These are phyloP conservation scores for Parus major DNA, from an alignment of 2,113 vertebrate species.

Conservation along the genomic window DNA sequence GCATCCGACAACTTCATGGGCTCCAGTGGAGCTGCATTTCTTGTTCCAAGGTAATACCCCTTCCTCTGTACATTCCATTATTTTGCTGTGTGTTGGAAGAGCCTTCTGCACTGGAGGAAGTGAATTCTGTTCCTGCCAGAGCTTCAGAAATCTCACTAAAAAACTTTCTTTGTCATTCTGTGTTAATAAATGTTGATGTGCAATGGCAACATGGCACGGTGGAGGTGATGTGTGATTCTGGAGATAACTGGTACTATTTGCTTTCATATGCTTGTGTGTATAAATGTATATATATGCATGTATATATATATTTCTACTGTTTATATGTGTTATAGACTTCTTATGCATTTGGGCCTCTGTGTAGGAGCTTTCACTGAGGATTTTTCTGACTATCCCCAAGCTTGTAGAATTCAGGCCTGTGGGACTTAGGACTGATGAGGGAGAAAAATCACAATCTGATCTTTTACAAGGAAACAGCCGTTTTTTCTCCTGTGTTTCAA, in stretches of 20 bases:
- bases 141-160: background rate
- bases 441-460: background rate
- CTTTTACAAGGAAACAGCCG: background rate
- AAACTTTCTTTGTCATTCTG: background rate
- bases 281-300: too few relatives aligned
- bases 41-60: background rate
- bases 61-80: background rate
- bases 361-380: background rate
- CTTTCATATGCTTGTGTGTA: background rate
- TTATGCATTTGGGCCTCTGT: background rate
- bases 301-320: background rate
- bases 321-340: background rate
- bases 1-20: background rate
- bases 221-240: background rate
- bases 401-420: background rate
- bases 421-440: background rate
- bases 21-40: background rate
- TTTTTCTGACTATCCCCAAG: background rate
- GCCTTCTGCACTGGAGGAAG: background rate
- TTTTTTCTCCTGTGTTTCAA: background rate
- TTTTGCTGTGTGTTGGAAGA: background rate
- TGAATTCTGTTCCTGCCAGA: background rate
- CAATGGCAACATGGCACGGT: too few relatives aligned
- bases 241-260: background rate
- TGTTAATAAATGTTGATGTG: background rate